These are phyloP conservation scores for Sinohyriopsis cumingii DNA, from an alignment of 2,888 invertebrate genomes.

Conservation along the genomic window DNA sequence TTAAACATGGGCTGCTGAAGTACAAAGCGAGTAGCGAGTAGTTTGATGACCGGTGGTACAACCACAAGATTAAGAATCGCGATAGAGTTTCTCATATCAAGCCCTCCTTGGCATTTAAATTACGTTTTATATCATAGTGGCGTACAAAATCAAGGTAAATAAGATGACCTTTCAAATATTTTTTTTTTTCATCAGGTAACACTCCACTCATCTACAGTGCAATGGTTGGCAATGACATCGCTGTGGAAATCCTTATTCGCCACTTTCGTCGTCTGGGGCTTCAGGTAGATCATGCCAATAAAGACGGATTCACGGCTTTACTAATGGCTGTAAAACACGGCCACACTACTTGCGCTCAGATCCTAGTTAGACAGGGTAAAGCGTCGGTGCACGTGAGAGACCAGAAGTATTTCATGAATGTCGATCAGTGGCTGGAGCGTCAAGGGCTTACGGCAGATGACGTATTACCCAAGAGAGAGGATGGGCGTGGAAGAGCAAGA, in stretches of 20 bases:
- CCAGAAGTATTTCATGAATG: conserved; percentile 51
- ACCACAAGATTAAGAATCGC: too few species aligned
- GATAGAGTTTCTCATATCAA: too few species aligned
- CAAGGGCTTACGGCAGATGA: conserved; percentile 63
- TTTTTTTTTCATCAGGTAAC: conserved; percentile 57
- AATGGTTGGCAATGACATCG: conserved; percentile 66
- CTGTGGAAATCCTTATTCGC: conserved; percentile 63
- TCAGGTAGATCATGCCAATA: conserved; percentile 64
- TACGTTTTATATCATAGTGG: too few species aligned
- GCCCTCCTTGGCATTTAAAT: too few species aligned
- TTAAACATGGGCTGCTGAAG: too few species aligned
- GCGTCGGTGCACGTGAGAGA: conserved; percentile 61
- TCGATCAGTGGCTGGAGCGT: conserved; percentile 63
- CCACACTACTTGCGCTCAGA: conserved; percentile 63
- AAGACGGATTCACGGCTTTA: conserved; percentile 66
- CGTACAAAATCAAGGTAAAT: too few species aligned
- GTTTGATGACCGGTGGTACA: too few species aligned
- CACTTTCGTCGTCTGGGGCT: conserved; percentile 68
- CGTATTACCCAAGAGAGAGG: conserved; percentile 36
- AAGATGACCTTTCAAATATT: too few species aligned
- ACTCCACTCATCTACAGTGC: conserved; percentile 67
- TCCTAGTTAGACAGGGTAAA: conserved; percentile 64
- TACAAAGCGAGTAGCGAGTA: too few species aligned
- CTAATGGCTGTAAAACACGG: conserved; percentile 65
- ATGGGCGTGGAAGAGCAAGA: conserved; percentile 25